A percentile compares a stretch with the other conserved stretches of the same genome.
Conservation (phyloP, 2,113 vertebrate genomes). For the Solenodon paradoxus region DNA sequence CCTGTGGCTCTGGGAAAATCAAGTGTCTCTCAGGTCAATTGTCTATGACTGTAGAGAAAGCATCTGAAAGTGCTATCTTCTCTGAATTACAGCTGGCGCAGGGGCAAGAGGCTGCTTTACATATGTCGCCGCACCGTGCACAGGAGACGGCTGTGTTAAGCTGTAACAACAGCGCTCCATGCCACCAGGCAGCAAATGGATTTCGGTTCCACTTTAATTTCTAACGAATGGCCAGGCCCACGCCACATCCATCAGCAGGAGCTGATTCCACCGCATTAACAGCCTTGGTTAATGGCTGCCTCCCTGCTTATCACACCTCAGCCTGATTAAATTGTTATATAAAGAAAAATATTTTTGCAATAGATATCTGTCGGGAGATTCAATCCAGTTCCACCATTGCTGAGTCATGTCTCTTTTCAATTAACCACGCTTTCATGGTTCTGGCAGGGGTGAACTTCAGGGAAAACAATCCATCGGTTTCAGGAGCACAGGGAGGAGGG, state of each 20-base stretch:
- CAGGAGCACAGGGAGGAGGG: background rate
- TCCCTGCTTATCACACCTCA: slow-evolving; percentile 61
- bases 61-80: slow-evolving; percentile 6
- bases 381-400: slow-evolving; percentile 34
- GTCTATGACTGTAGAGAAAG: slow-evolving; percentile 1
- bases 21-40: slow-evolving; percentile 12
- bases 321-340: slow-evolving; percentile 72
- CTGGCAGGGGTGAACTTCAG: background rate
- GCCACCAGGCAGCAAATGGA: slow-evolving; percentile 64
- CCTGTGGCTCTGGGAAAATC: slow-evolving; percentile 24
- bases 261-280: slow-evolving; percentile 44
- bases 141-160: slow-evolving; percentile 35
- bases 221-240: slow-evolving; percentile 53
- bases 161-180: slow-evolving; percentile 30
- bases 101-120: slow-evolving; percentile 15
- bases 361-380: slow-evolving; percentile 71
- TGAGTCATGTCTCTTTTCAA: slow-evolving; percentile 38
- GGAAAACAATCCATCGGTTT: background rate
- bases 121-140: background rate
- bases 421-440: background rate
- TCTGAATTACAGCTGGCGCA: background rate
- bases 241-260: slow-evolving; percentile 63
- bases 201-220: slow-evolving; percentile 65
- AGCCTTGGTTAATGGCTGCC: slow-evolving; percentile 63
- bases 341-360: slow-evolving; percentile 71